Conservation (phyloP, 2,888 invertebrate species). For the Sphaerophoria taeniata region DNA sequence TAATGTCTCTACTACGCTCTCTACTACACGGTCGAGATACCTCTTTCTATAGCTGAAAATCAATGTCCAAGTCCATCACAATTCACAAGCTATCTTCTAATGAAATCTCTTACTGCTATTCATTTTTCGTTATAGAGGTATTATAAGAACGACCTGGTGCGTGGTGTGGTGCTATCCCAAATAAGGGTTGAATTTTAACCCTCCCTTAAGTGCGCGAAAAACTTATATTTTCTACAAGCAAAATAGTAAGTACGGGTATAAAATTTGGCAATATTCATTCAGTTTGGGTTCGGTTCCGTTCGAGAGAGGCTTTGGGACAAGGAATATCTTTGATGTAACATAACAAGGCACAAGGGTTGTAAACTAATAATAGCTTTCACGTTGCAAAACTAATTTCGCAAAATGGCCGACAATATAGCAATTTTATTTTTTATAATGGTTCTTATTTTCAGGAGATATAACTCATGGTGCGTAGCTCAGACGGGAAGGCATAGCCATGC, state of each 20-base stretch:
- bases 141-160: too few relatives aligned
- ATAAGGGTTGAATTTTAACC: background rate
- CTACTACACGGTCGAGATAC: background rate
- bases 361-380: conserved; percentile 14
- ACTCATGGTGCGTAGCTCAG: background rate
- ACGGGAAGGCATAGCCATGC: background rate
- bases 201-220: conserved; percentile 12
- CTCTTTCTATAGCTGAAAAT: background rate
- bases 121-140: background rate
- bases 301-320: background rate
- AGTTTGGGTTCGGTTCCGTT: background rate
- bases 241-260: background rate
- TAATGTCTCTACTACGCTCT: background rate
- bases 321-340: conserved; percentile 14
- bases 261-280: background rate
- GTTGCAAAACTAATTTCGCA: background rate
- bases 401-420: conserved; percentile 6
- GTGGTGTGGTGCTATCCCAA: too few relatives aligned
- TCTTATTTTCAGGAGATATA: background rate
- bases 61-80: conserved; percentile 5
- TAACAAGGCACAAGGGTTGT: background rate
- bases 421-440: background rate
- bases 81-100: conserved; percentile 11
- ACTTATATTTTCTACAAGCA: background rate
- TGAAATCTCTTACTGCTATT: conserved; percentile 16